phyloP scores from a whole-genome alignment of 2,888 invertebrate genomes.

The Catocala sponsa region DNA sequence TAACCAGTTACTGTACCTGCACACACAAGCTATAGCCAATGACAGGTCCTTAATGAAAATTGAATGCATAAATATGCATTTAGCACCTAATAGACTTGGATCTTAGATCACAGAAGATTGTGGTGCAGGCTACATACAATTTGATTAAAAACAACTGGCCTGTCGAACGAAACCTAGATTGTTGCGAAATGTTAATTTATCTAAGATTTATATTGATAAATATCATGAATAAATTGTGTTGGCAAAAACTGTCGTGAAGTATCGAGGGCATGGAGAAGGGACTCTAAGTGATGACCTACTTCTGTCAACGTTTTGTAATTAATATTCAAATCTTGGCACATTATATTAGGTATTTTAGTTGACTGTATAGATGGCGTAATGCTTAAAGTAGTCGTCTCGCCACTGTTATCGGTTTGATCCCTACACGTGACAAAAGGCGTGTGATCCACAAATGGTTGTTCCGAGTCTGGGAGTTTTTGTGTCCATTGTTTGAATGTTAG shows the following conservation, averaged over 20 bases:
- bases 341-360: too few relatives aligned
- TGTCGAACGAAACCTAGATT: conserved; percentile 35
- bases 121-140: conserved; percentile 16
- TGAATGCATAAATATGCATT: conserved; percentile 1
- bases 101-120: neutral
- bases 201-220: conserved; percentile 49
- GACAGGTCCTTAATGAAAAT: neutral
- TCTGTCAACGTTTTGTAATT: conserved; percentile 6
- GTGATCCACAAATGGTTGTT: too few relatives aligned
- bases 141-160: conserved; percentile 40
- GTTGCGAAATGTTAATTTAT: conserved; percentile 50
- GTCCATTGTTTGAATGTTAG: too few relatives aligned
- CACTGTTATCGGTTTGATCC: too few relatives aligned
- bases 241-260: conserved; percentile 28
- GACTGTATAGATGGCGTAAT: too few relatives aligned
- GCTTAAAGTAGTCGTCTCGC: too few relatives aligned
- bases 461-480: too few relatives aligned
- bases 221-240: conserved; percentile 45
- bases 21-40: too few relatives aligned
- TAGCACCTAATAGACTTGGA: neutral
- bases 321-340: neutral
- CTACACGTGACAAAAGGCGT: too few relatives aligned
- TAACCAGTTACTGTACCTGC: too few relatives aligned
- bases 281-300: conserved; percentile 8
- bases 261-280: conserved; percentile 12